Evolutionary conservation across 2,888 invertebrate species (phyloP).

Genomic region (Cosmia pyralina): DNA sequence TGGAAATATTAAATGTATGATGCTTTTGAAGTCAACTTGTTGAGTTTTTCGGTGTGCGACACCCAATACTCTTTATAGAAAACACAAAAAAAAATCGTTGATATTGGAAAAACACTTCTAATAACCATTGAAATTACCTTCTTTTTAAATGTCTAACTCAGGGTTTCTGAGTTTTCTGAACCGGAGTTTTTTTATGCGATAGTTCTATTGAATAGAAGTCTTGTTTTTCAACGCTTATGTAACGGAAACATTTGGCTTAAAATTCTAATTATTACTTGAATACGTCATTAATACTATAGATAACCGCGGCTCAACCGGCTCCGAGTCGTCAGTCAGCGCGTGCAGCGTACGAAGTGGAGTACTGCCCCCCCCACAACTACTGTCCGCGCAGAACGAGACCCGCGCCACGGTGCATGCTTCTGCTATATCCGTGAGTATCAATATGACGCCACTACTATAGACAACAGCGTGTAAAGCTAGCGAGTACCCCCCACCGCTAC

Average conservation of each 20-base stretch:
- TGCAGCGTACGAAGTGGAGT: constrained; percentile 74
- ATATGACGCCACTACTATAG: background rate
- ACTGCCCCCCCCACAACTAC: constrained; percentile 83
- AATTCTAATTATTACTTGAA: background rate
- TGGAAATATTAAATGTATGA: background rate
- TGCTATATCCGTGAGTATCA: constrained; percentile 75
- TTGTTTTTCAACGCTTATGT: background rate
- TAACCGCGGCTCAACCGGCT: constrained; percentile 85
- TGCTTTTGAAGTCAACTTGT: background rate
- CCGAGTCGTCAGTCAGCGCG: constrained; percentile 78
- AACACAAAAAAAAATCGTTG: too few species aligned
- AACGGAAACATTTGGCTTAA: background rate
- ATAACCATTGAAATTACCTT: background rate
- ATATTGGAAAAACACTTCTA: too few species aligned
- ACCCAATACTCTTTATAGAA: background rate
- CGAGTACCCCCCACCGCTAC: constrained; percentile 2
- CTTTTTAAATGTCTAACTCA: background rate
- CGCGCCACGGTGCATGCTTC: constrained; percentile 80
- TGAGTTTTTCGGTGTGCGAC: background rate
- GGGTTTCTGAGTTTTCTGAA: background rate
- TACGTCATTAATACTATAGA: constrained; percentile 64
- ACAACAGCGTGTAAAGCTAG: background rate
- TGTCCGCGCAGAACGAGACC: constrained; percentile 86
- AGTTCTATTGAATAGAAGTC: background rate
- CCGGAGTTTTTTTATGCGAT: background rate